Conservation (phyloP, 2,888 invertebrate species). For the Eretmocerus hayati region DNA sequence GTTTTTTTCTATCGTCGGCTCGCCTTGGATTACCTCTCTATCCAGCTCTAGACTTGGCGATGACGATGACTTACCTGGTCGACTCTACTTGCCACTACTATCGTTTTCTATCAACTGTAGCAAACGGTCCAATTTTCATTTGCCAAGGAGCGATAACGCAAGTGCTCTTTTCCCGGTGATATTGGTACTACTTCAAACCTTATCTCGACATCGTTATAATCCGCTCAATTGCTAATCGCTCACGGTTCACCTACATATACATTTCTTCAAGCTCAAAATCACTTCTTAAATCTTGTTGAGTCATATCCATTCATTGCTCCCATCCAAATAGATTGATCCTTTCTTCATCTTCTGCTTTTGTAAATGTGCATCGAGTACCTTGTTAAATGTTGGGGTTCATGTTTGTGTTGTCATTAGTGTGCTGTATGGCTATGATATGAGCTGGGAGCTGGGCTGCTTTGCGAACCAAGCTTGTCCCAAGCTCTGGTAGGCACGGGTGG, state of each 20-base stretch:
- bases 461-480: constrained; percentile 9
- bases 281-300: no score
- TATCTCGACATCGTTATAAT: constrained; percentile 4
- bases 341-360: no score
- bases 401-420: constrained; percentile 4
- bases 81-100: neutral
- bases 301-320: no score
- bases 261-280: no score
- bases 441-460: no score
- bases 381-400: constrained; percentile 12
- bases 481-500: constrained; percentile 6
- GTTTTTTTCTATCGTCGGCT: constrained; percentile 5
- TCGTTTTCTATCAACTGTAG: neutral
- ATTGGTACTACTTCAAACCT: no score
- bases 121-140: neutral
- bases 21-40: neutral
- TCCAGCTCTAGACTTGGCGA: constrained; percentile 7
- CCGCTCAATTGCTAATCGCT: neutral
- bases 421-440: constrained; percentile 20
- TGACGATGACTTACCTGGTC: neutral
- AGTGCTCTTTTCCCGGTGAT: no score
- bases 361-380: no score
- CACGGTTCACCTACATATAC: neutral
- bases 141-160: neutral
- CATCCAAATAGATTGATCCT: no score